phyloP scores from a whole-genome alignment of 2,113 vertebrate genomes.

The Serinus canaria region DNA sequence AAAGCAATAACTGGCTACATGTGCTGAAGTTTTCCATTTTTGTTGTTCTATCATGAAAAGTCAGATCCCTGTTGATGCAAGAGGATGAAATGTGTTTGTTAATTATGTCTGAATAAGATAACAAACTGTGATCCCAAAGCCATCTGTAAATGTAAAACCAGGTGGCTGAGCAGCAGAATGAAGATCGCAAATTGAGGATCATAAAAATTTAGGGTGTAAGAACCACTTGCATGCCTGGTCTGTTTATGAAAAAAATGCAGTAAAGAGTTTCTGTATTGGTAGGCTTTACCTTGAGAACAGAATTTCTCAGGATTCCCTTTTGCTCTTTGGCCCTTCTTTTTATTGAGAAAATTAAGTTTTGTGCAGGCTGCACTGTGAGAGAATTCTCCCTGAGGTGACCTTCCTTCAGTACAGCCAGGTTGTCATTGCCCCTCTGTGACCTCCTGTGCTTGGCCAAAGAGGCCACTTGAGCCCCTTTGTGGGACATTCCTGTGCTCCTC shows the following conservation, averaged over 20 bases:
- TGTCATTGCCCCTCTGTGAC: not conserved
- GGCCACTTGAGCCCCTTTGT: not conserved
- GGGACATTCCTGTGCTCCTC: not conserved
- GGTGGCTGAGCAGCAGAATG: slow-evolving; percentile 36
- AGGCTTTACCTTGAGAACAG: not conserved
- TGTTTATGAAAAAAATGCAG: not conserved
- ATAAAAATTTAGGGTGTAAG: slow-evolving; percentile 12
- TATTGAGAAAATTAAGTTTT: not conserved
- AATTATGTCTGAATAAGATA: slow-evolving; percentile 57
- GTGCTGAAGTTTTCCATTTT: slow-evolving; percentile 22
- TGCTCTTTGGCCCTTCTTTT: not conserved
- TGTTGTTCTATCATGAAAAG: not conserved
- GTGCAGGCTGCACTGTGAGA: not conserved
- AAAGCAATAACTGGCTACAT: not conserved
- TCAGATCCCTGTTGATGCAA: slow-evolving; percentile 43
- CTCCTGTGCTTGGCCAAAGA: not conserved
- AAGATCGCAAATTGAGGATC: not conserved
- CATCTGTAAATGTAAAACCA: slow-evolving; percentile 54
- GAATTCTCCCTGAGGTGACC: not conserved
- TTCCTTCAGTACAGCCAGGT: not conserved
- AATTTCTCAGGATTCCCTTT: not conserved
- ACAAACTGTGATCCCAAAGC: slow-evolving; percentile 54
- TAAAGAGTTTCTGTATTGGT: not conserved
- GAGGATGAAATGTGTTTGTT: slow-evolving; percentile 42
- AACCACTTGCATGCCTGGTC: not conserved